Evolutionary conservation across 2,113 vertebrate species (phyloP), one percentile per base, ranked within the genome.

Genomic region (Raphicerus campestris): DNA sequence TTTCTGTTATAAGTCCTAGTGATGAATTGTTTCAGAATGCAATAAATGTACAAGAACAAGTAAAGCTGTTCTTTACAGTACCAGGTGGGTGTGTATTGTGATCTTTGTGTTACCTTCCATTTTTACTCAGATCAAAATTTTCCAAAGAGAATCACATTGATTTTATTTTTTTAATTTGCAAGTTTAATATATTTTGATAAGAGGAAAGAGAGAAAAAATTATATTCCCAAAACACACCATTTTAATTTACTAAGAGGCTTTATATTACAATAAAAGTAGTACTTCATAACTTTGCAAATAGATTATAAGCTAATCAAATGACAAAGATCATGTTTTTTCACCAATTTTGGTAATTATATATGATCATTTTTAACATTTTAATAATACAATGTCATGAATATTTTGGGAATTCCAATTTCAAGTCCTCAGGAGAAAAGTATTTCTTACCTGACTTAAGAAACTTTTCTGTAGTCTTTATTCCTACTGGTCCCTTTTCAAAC

Each of bases 1-100:
- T 89, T 4, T 42, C 39, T 92, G 35, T 56, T 92, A 22, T 81
- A 96, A 75, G 51, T 75, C 60, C n/a, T 96, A 92, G 66, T 53
- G 42, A 61, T 70, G 16, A 87, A 63, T 70, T 94, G 39, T 78
- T 89, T 90, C 53, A 70, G 45, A 90, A 82, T 77, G 58, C 19
- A 95, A 75, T 47, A 97, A 93, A 95, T 85, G 19, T 63, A 30
- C 32, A 93, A 58, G 7, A 97, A 15, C 35, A 91, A 96, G 93
- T 3, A 6, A 77, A 93, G 45, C 42, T 94, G 87, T 51, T 5
- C 11, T 58, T 91, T 93, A 94, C 28, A 32, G 78, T 98, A 96
- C 87, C 56, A 51, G 95, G 94, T 88, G 10, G 8, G 10, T 75
- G 73, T 85, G 15, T 78, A 77, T 30, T 24, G 0, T 86, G 19